These are phyloP conservation scores for Archaeoteleia sp. DNA, from an alignment of 2,888 invertebrate species.

Conservation along the genomic window DNA sequence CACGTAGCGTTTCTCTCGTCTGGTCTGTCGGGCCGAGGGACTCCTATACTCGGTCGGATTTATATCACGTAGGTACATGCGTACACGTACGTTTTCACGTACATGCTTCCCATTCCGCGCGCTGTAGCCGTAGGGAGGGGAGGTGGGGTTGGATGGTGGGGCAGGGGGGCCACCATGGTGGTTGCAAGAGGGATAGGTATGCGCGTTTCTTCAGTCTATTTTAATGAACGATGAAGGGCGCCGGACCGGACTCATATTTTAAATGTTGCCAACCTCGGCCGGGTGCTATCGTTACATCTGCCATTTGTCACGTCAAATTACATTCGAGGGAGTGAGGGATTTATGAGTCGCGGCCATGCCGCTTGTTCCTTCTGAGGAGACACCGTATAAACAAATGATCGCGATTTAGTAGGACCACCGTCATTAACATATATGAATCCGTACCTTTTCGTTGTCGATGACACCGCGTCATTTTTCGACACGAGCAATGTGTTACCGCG, in stretches of 20 bases:
- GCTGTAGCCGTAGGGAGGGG: constrained; percentile 23
- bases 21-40: constrained; percentile 32
- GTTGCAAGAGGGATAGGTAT: constrained; percentile 48
- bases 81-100: constrained; percentile 49
- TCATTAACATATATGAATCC: constrained; percentile 64
- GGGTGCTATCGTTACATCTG: constrained; percentile 68
- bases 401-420: constrained; percentile 69
- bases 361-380: constrained; percentile 65
- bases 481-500: not conserved
- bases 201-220: constrained; percentile 58
- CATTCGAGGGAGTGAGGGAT: constrained; percentile 61
- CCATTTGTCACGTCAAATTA: constrained; percentile 72
- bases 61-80: constrained; percentile 54
- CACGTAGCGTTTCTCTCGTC: constrained; percentile 48
- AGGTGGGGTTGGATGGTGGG: constrained; percentile 45
- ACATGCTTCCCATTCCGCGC: constrained; percentile 47
- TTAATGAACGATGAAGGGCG: constrained; percentile 64
- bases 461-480: constrained; percentile 34
- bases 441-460: constrained; percentile 42
- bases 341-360: constrained; percentile 65
- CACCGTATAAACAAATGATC: constrained; percentile 69
- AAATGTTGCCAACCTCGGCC: constrained; percentile 48
- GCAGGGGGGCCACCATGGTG: constrained; percentile 46
- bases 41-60: constrained; percentile 51
- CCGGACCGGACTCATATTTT: constrained; percentile 62